A percentile compares a stretch with the other conserved stretches of the same genome.
These are phyloP conservation scores for Pimephales promelas DNA, from an alignment of 2,113 vertebrate species.

Conservation along the genomic window DNA sequence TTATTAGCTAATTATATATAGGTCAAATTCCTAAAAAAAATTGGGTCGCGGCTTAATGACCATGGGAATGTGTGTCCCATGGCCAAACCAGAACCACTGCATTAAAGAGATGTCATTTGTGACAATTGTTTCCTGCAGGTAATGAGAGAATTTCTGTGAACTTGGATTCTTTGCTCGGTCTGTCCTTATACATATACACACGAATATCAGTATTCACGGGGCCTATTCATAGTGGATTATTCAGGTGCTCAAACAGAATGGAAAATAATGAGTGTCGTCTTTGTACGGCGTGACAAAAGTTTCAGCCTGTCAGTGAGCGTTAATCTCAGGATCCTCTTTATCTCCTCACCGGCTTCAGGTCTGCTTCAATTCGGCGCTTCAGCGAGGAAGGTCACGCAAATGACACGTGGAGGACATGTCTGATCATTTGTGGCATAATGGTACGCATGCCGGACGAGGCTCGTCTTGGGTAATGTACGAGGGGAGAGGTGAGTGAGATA, in stretches of 20 bases:
- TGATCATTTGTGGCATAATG: conserved; percentile 60
- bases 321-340: conserved; percentile 62
- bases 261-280: conserved; percentile 47
- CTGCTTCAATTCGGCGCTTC: conserved; percentile 53
- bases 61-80: too few species aligned
- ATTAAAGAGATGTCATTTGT: conserved; percentile 32
- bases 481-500: conserved; percentile 43
- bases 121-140: conserved; percentile 3
- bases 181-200: conserved; percentile 36
- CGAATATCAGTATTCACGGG: conserved; percentile 63
- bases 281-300: conserved; percentile 61
- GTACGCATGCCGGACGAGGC: conserved; percentile 21
- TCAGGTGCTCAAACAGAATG: conserved; percentile 58
- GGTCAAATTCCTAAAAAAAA: too few species aligned
- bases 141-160: conserved; percentile 20
- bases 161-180: conserved; percentile 37
- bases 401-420: conserved; percentile 43
- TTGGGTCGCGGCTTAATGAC: too few species aligned
- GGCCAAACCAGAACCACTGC: neutral
- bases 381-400: conserved; percentile 42
- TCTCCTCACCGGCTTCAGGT: conserved; percentile 52
- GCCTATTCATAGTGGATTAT: conserved; percentile 63
- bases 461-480: neutral
- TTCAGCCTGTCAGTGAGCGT: conserved; percentile 57
- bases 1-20: too few species aligned